A percentile compares a stretch with the other conserved stretches of the same genome.
These are phyloP conservation scores for Gasterosteus aculeatus DNA, from an alignment of 2,113 vertebrate species.

Conservation along the genomic window DNA sequence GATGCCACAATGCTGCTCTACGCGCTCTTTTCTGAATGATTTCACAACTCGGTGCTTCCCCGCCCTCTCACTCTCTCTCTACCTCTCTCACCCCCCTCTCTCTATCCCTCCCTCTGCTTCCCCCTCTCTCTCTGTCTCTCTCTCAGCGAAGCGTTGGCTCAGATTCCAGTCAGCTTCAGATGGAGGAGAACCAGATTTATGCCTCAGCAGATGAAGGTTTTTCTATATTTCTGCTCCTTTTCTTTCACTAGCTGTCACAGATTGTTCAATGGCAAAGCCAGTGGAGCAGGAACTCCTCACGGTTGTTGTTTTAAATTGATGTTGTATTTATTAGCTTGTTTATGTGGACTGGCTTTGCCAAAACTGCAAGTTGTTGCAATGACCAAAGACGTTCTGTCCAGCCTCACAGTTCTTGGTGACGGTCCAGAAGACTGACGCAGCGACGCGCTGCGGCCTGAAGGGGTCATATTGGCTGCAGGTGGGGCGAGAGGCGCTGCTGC, in stretches of 20 bases:
- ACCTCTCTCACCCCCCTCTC: neutral
- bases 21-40: no score
- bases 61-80: neutral
- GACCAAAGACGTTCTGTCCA: conserved; percentile 51
- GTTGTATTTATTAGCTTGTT: neutral
- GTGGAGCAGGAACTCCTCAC: no score
- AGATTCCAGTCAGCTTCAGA: conserved; percentile 65
- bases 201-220: conserved; percentile 85
- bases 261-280: no score
- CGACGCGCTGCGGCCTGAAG: conserved; percentile 84
- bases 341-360: neutral
- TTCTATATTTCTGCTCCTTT: neutral
- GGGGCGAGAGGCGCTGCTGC: conserved; percentile 81
- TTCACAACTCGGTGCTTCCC: neutral
- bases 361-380: neutral
- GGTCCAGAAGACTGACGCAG: conserved; percentile 85
- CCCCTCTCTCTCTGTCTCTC: neutral
- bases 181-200: conserved; percentile 94
- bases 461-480: conserved; percentile 88
- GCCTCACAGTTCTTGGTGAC: conserved; percentile 87
- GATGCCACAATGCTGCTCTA: no score
- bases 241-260: neutral
- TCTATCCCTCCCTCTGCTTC: neutral
- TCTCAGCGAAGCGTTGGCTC: conserved; percentile 52
- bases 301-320: no score